Evolutionary conservation across 1,140 invertebrate species (phyloP), one percentile per base, ranked within the genome.

Genomic region (Antheraea mylitta): DNA sequence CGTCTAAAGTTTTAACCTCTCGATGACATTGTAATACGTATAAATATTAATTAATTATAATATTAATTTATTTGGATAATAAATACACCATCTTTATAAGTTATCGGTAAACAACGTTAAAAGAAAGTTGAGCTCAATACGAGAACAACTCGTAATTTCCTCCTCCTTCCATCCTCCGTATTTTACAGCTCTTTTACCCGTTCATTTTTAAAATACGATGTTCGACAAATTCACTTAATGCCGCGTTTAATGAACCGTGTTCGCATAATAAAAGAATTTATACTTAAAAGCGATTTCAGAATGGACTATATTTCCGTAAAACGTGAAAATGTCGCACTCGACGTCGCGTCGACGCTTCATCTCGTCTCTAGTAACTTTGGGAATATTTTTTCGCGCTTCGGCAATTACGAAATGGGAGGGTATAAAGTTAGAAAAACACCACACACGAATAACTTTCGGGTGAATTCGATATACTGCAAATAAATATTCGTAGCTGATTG

Each of bases 201-300:
- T 82, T 81, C 81, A 80, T 82, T 82, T 82, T 82, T 86, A 83
- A 86, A 87, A 86, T 83, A 84, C 80, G 76, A 79, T 84, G 85
- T 90, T 86, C 80, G 78, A 87, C 85, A 86, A 89, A 85, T 90
- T 90, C 89, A 90, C 85, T 87, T 86, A 88, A 86, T 88, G 82
- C 85, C 76, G 79, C 80, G 84, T 87, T 87, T 88, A 91, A 90
- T 90, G 89, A 91, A 91, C 86, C 82, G 83, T 89, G 77, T 79
- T 87, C 83, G 83, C 82, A 85, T 88, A 87, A 88, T 88, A 89
- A 89, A 89, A 88, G 88, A 90, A 86, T 89, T 88, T 89, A 86
- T 86, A 86, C 81, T 87, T 74, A 77, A 82, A 86, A 87, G 77
- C 81, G 83, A 87, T 91, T 88, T 85, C 80, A 81, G 77, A 86